These are phyloP conservation scores for Elaeidobius kamerunicus DNA, from an alignment of 2,888 invertebrate genomes.

Conservation along the genomic window DNA sequence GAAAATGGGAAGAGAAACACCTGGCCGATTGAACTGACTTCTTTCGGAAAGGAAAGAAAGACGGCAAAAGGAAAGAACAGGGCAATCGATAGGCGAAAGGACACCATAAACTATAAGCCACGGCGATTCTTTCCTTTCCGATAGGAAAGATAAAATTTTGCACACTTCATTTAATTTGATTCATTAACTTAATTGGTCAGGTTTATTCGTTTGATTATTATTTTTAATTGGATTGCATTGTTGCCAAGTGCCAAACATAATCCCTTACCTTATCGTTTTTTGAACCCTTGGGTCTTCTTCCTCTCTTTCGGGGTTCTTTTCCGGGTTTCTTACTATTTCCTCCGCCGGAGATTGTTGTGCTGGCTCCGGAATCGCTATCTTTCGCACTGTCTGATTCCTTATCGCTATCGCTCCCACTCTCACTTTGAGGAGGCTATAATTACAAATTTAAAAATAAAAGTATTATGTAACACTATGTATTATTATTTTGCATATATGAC, in stretches of 20 bases:
- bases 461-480: no score
- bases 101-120: no score
- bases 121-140: no score
- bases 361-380: constrained; percentile 64
- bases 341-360: constrained; percentile 47
- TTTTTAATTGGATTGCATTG: no score
- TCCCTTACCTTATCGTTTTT: constrained; percentile 51
- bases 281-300: constrained; percentile 59
- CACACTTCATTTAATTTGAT: no score
- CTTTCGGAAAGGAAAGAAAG: no score
- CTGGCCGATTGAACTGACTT: neutral
- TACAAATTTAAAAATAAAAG: constrained; percentile 5
- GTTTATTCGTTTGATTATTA: no score
- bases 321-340: constrained; percentile 28
- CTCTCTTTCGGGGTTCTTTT: constrained; percentile 61
- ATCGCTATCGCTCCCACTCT: constrained; percentile 68
- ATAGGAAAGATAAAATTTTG: no score
- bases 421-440: constrained; percentile 48
- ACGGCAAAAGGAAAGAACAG: no score
- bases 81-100: no score
- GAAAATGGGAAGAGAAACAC: neutral
- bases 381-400: constrained; percentile 64
- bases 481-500: no score
- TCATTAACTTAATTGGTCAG: no score
- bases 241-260: neutral